Conservation (phyloP, 2,113 vertebrate genomes). For the Taurulus bubalis region DNA sequence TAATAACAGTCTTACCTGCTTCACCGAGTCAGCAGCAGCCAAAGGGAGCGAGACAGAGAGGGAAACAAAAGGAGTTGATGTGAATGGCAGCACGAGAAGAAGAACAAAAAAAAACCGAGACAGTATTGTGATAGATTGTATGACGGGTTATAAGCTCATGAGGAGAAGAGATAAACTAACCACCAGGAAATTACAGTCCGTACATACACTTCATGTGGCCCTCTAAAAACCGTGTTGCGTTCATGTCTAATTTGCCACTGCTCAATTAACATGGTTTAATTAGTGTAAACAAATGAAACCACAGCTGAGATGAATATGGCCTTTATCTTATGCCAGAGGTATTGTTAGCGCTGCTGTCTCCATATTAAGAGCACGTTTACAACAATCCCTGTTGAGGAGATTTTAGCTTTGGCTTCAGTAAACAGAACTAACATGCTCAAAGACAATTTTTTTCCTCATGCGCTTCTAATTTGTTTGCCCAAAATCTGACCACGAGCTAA, state of each 20-base stretch:
- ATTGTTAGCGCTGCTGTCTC: conserved; percentile 1
- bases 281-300: conserved; percentile 38
- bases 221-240: neutral
- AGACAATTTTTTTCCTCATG: neutral
- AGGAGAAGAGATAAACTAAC: conserved; percentile 19
- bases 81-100: conserved; percentile 25
- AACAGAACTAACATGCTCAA: neutral
- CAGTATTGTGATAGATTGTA: conserved; percentile 20
- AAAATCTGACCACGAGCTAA: neutral
- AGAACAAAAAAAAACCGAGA: neutral
- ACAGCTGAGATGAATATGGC: conserved; percentile 13
- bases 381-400: neutral
- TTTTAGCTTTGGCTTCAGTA: neutral
- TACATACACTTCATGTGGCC: neutral
- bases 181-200: conserved; percentile 28
- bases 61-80: conserved; percentile 51
- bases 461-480: neutral
- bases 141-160: neutral
- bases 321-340: conserved; percentile 19
- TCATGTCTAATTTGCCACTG: conserved; percentile 18
- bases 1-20: conserved; percentile 77
- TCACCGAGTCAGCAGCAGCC: conserved; percentile 63
- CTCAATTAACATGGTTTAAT: conserved; percentile 49
- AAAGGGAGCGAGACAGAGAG: conserved; percentile 22
- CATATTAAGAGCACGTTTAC: conserved; percentile 16